phyloP scores from a whole-genome alignment of 2,888 invertebrate species.

The Zaprionus obscuricornis region DNA sequence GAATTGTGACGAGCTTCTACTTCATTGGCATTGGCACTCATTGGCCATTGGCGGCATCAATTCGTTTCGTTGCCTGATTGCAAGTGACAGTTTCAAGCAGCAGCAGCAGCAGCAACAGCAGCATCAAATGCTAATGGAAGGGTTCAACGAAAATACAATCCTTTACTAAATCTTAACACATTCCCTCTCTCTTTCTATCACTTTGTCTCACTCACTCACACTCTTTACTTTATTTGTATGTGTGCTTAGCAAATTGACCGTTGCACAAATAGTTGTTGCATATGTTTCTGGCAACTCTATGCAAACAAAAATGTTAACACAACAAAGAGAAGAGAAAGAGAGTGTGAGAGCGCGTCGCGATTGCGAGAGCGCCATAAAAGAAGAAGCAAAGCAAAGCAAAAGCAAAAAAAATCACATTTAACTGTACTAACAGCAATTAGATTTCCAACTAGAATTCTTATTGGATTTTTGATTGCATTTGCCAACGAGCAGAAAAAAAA shows the following conservation, averaged over 20 bases:
- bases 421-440: conserved; percentile 56
- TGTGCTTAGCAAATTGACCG: conserved; percentile 74
- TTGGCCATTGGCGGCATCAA: conserved; percentile 30
- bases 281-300: conserved; percentile 46
- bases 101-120: conserved; percentile 20
- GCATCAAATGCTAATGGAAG: conserved; percentile 36
- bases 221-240: conserved; percentile 17
- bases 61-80: conserved; percentile 67
- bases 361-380: no score
- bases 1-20: conserved; percentile 68
- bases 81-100: conserved; percentile 75
- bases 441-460: conserved; percentile 54
- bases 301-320: conserved; percentile 16
- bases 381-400: background rate
- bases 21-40: conserved; percentile 66
- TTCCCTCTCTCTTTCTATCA: background rate
- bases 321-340: background rate
- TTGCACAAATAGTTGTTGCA: conserved; percentile 64
- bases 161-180: no score
- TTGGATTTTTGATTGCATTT: conserved; percentile 72
- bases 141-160: conserved; percentile 47
- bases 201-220: conserved; percentile 11
- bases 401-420: background rate
- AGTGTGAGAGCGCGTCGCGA: no score
- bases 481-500: conserved; percentile 4